Evolutionary conservation across 2,888 invertebrate species (phyloP), one percentile per base, ranked within the genome.

Genomic region (Philaethria dido): DNA sequence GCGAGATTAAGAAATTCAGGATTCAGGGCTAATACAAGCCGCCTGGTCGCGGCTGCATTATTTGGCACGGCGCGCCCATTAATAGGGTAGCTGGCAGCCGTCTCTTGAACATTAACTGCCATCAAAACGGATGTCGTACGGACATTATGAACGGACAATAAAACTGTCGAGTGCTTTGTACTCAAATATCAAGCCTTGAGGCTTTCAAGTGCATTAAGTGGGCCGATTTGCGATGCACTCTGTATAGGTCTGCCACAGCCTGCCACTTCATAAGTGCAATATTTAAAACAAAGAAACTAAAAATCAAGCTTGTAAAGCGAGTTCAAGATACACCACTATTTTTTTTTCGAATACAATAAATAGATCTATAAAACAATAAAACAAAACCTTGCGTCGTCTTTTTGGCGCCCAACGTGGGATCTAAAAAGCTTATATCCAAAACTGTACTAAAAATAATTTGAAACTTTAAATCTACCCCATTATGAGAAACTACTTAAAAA

Each of bases 91-190:
- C 87, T 91, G 91, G 90, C 90, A 89, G 80, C 81, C 75, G 75
- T 81, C 84, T 80, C 78, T 80, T 78, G 77, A 79, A 85, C 89
- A 87, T 88, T 89, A 88, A 87, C 87, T 84, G 84, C 78, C 88
- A 85, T 88, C 87, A 83, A 84, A 87, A 84, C 89, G 88, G 89
- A 89, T 86, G 89, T 88, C 87, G 83, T 88, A 86, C 79, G 81
- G 80, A 83, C 84, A 84, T 88, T 89, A 89, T 87, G 87, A 88
- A 88, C 83, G 80, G 78, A 89, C 86, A 88, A 89, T 89, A 88
- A 88, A 89, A 84, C 81, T 81, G 83, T 79, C 75, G 76, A 84
- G 81, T 78, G 84, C 73, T 74, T 73, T 73, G 71, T 74, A 73
- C 70, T 74, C 69, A 68, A 75, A 74, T 73, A 73, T 75, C 67